Evolutionary conservation across 1,140 invertebrate genomes (phyloP).

Genomic region (Bicyclus anynana): DNA sequence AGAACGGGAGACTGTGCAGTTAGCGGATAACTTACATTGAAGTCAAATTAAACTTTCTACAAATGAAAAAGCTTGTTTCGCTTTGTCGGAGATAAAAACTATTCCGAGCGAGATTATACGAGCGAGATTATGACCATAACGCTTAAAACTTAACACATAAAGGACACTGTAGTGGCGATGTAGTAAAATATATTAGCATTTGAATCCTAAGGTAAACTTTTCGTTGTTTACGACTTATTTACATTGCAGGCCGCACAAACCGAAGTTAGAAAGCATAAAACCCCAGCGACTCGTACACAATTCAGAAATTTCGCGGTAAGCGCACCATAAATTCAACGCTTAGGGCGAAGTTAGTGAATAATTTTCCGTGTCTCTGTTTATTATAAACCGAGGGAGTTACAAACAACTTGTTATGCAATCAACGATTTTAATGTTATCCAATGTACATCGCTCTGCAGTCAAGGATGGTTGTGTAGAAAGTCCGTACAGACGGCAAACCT

Average conservation of each 20-base stretch:
- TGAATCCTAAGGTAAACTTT: conserved; percentile 26
- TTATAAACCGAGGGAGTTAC: conserved; percentile 59
- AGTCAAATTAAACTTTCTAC: no score
- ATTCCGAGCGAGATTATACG: neutral
- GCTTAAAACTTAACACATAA: conserved; percentile 10
- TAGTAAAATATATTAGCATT: conserved; percentile 7
- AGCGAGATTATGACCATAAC: neutral
- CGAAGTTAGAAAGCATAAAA: conserved; percentile 62
- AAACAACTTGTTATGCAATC: conserved; percentile 52
- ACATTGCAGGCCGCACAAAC: conserved; percentile 40
- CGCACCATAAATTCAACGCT: conserved; percentile 67
- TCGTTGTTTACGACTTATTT: conserved; percentile 38
- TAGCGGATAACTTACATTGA: no score
- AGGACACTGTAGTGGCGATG: conserved; percentile 1
- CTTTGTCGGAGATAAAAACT: no score
- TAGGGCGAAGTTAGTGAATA: conserved; percentile 65
- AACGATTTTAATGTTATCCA: conserved; percentile 42
- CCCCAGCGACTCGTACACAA: conserved; percentile 64
- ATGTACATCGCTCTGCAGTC: no score
- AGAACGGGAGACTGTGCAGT: no score
- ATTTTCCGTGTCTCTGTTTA: conserved; percentile 67
- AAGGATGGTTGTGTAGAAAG: neutral
- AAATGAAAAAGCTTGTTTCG: no score
- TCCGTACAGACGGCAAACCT: no score
- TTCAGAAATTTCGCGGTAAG: conserved; percentile 64